Base-by-base conservation (phyloP, 2,888 invertebrate species). In the Periphyllus acericola region DNA sequence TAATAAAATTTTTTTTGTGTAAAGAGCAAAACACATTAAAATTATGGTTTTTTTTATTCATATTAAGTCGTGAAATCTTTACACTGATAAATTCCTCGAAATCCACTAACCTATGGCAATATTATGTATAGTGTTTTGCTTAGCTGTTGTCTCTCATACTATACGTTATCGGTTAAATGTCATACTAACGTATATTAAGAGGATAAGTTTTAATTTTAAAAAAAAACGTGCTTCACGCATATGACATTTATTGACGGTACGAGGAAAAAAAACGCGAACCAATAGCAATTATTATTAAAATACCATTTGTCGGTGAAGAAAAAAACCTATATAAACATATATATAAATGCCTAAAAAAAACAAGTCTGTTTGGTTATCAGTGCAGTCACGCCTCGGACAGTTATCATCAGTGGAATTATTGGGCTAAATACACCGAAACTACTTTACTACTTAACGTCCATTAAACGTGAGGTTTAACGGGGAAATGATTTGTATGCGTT, bases 361-460 rank as follows among this genome's bases (percentile, higher is more conserved):
- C 80, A 40, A 74, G 74, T 87, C 40, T 66, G 71, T 87, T 74
- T 46, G 87, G 87, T 87, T 74, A 87, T 87, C 74, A 32, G n/a
- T 68, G 21, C n/a, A 46, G 81, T 87, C 87, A 87, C 80, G 87
- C 87, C 55, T 81, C 36, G 71, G 29, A 46, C 52, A 75, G 83
- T 75, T 85, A 85, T 85, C 84, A 85, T 55, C 78, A 21, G 78
- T 21, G 25, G 68, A 78, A 85, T 78, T 76, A 85, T 85, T 85
- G 34, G 84, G 78, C 66, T 32, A 85, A 83, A 85, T 52, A 78
- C 68, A 78, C 68, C 78, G 68, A 83, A 75, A 78, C 84, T 68
- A 84, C 84, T 84, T 84, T 68, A 76, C 84, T 85, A 85, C 84
- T 85, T 85, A 85, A 85, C 68, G 84, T 85, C 84, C 84, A 85